These are phyloP conservation scores for Arothron firmamentum DNA, from an alignment of 2,113 vertebrate genomes.

Conservation along the genomic window DNA sequence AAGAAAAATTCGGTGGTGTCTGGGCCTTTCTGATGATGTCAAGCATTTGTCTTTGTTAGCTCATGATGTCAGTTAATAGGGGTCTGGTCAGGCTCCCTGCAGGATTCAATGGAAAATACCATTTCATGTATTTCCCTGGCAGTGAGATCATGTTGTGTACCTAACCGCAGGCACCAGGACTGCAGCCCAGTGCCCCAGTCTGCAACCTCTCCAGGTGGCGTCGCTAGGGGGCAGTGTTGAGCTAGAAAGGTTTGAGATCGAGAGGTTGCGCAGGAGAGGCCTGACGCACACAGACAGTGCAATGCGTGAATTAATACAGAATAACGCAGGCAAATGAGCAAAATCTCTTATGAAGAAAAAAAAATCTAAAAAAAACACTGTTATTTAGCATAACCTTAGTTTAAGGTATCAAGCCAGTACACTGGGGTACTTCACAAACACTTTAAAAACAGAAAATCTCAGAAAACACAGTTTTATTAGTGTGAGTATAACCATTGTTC, in stretches of 20 bases:
- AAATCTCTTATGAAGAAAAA: no score
- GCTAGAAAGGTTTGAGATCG: constrained; percentile 45
- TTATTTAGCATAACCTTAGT: background rate
- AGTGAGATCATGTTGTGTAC: constrained; percentile 65
- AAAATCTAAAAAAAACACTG: background rate
- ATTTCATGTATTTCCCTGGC: constrained; percentile 54
- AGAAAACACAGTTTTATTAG: constrained; percentile 10
- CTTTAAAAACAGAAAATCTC: background rate
- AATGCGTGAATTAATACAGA: background rate
- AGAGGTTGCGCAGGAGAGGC: background rate
- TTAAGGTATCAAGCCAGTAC: constrained; percentile 1
- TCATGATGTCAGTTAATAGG: constrained; percentile 18
- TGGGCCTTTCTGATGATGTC: constrained; percentile 17
- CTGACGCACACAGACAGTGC: constrained; percentile 18
- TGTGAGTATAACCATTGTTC: constrained; percentile 60
- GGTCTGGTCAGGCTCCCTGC: constrained; percentile 36
- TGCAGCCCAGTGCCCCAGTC: constrained; percentile 9
- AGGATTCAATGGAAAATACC: constrained; percentile 69
- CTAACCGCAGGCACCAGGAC: constrained; percentile 44
- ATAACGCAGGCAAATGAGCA: no score
- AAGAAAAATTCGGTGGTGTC: background rate
- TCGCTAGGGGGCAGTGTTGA: constrained; percentile 77
- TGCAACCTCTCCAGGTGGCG: background rate
- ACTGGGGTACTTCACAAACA: background rate
- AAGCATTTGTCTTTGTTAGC: constrained; percentile 42